These are phyloP conservation scores for Phoxinus phoxinus DNA, from an alignment of 2,113 vertebrate genomes.

Conservation along the genomic window DNA sequence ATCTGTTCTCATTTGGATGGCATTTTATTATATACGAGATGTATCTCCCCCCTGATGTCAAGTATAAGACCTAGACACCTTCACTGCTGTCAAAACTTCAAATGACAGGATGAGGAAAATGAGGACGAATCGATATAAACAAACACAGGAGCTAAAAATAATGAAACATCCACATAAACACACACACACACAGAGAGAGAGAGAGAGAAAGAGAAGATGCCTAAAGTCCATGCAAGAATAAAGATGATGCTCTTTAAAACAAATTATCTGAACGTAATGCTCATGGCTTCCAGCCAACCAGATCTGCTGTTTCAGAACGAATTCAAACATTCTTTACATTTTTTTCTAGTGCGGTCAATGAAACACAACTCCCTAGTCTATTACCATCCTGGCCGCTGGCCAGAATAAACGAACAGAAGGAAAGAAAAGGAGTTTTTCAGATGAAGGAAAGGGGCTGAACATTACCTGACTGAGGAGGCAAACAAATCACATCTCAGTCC, in stretches of 20 bases:
- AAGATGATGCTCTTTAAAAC: conserved; percentile 16
- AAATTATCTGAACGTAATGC: neutral
- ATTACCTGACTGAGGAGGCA: conserved; percentile 51
- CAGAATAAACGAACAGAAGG: conserved; percentile 38
- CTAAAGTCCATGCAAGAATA: neutral
- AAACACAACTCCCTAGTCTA: conserved; percentile 6
- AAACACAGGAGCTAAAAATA: conserved; percentile 51
- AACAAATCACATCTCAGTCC: conserved; percentile 68
- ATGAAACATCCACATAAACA: conserved; percentile 8
- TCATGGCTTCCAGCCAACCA: neutral
- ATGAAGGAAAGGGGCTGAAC: conserved; percentile 49
- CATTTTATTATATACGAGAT: conserved; percentile 75
- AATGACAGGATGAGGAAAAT: conserved; percentile 67
- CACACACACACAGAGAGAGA: neutral
- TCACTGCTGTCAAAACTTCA: conserved; percentile 52
- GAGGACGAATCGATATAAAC: conserved; percentile 77
- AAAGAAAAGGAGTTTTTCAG: conserved; percentile 27
- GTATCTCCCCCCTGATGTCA: conserved; percentile 66
- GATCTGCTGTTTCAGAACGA: neutral
- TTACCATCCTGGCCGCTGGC: conserved; percentile 25
- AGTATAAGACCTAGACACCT: conserved; percentile 64
- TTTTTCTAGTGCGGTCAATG: neutral
- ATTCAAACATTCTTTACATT: neutral
- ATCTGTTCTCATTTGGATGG: conserved; percentile 81
- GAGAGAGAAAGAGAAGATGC: no score